phyloP scores from a whole-genome alignment of 92 coral and sea anemone genomes.

The Porites divaricata region DNA sequence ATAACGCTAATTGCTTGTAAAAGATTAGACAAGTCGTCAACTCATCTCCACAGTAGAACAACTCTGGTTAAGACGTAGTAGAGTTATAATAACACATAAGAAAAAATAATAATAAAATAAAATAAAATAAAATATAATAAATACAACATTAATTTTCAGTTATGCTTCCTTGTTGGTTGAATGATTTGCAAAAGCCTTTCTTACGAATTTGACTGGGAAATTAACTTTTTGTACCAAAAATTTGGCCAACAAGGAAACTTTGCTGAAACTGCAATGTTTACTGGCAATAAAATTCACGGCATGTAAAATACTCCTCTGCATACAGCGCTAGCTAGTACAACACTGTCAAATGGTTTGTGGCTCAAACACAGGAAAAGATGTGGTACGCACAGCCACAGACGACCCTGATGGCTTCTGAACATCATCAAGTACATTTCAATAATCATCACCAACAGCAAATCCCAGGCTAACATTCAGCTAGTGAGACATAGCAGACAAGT shows the following conservation, averaged over 20 bases:
- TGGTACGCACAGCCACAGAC: constrained; percentile 48
- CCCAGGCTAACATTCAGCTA: constrained; percentile 7
- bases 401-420: constrained; percentile 21
- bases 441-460: constrained; percentile 22
- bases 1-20: not conserved
- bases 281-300: not conserved
- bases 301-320: constrained; percentile 43
- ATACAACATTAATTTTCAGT: not conserved
- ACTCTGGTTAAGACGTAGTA: not conserved
- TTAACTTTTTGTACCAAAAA: not conserved
- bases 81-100: not conserved
- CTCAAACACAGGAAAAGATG: constrained; percentile 43
- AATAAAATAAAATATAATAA: too few relatives aligned
- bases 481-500: not conserved
- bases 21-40: not conserved
- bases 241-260: constrained; percentile 14
- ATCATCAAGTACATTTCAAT: constrained; percentile 25
- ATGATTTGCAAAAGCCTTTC: not conserved
- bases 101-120: not conserved
- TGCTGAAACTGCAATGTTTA: not conserved
- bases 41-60: not conserved
- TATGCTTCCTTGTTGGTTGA: constrained; percentile 5
- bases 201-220: not conserved
- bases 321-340: constrained; percentile 39
- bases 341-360: constrained; percentile 42